phyloP scores from a whole-genome alignment of 2,113 vertebrate genomes.

The Hylia prasina region DNA sequence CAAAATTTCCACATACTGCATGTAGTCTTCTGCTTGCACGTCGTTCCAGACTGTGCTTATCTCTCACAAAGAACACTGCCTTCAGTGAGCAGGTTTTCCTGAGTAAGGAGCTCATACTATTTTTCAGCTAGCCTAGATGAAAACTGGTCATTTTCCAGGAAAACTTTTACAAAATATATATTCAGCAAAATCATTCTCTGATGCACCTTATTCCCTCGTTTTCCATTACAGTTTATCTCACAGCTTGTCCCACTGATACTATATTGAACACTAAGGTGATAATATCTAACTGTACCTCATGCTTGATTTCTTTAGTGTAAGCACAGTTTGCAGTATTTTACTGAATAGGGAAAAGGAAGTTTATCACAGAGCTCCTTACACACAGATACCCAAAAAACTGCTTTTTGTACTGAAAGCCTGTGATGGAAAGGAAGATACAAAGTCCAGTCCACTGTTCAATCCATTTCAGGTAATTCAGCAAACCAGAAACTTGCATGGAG shows the following conservation, averaged over 20 bases:
- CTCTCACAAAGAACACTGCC: background rate
- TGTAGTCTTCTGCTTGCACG: background rate
- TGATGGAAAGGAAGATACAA: background rate
- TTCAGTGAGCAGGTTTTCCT: background rate
- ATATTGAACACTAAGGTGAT: background rate
- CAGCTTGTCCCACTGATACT: background rate
- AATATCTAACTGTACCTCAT: background rate
- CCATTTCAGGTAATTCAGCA: background rate
- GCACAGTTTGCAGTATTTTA: slow-evolving; percentile 21
- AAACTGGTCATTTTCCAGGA: background rate
- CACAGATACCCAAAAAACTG: slow-evolving; percentile 8
- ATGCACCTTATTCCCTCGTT: background rate
- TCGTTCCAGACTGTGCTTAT: background rate
- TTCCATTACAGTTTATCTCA: background rate
- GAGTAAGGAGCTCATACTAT: background rate
- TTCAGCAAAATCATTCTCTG: background rate
- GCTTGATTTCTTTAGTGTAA: background rate
- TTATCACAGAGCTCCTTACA: slow-evolving; percentile 6
- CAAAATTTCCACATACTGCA: background rate
- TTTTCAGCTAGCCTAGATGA: background rate
- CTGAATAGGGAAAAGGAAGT: slow-evolving; percentile 13
- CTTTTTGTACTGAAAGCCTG: slow-evolving; percentile 9
- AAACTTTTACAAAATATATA: background rate
- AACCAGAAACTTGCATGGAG: background rate
- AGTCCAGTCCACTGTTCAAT: background rate